Percentiles rank a stretch among this genome's conserved stretches.
phyloP scores from a whole-genome alignment of 2,888 invertebrate species.

The Erynnis tages region DNA sequence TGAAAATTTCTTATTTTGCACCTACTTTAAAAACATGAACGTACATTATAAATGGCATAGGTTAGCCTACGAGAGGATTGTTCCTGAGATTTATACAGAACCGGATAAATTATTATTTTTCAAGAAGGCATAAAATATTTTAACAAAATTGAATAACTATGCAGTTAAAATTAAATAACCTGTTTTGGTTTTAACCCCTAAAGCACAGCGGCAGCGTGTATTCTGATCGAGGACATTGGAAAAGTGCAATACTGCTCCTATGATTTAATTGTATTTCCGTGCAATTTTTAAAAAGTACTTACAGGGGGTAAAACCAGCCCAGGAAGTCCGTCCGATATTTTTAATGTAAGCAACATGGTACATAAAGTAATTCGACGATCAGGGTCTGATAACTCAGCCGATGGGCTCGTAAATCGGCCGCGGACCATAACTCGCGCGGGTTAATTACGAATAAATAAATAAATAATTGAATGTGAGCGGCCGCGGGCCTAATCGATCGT shows the following conservation, averaged over 20 bases:
- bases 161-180: no score
- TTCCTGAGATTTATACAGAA: no score
- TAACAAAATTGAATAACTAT: no score
- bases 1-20: slow-evolving; percentile 44
- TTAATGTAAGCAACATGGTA: slow-evolving; percentile 33
- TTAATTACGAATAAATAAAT: slow-evolving; percentile 83
- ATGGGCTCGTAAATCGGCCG: slow-evolving; percentile 64
- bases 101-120: no score
- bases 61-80: slow-evolving; percentile 1
- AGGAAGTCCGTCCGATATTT: not conserved
- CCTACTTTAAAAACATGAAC: slow-evolving; percentile 19
- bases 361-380: slow-evolving; percentile 40
- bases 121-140: no score
- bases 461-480: slow-evolving; percentile 82
- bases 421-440: slow-evolving; percentile 71
- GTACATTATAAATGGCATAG: slow-evolving; percentile 5
- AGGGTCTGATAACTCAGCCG: slow-evolving; percentile 64
- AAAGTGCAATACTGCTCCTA: no score
- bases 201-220: no score
- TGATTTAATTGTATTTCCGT: no score
- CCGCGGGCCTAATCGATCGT: slow-evolving; percentile 78
- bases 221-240: no score
- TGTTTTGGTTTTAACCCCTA: no score
- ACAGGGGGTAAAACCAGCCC: not conserved
- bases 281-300: no score